Percentiles rank a stretch among this genome's conserved stretches.
Conservation (phyloP, 2,797 vertebrate genomes). For the Nannoperca obscura region DNA sequence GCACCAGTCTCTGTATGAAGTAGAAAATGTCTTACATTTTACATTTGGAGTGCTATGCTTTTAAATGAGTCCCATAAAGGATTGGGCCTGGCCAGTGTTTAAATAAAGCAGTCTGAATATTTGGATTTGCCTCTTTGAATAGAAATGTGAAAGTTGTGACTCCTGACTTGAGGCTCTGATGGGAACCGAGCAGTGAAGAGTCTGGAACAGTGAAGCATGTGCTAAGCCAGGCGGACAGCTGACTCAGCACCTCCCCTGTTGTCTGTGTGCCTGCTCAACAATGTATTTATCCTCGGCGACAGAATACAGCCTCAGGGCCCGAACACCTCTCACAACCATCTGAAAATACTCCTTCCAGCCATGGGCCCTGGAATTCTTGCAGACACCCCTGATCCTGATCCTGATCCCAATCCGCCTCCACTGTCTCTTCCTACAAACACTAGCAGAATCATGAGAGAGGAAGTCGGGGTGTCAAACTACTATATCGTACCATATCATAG, state of each 20-base stretch:
- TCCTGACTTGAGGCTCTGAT: slow-evolving; percentile 49
- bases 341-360: slow-evolving; percentile 56
- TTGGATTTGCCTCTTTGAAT: background rate
- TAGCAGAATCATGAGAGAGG: slow-evolving; percentile 11
- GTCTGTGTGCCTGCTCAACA: slow-evolving; percentile 77
- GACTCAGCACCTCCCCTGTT: slow-evolving; percentile 79
- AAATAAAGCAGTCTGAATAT: background rate
- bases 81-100: background rate
- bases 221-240: slow-evolving; percentile 79
- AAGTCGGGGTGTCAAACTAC: background rate
- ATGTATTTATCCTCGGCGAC: slow-evolving; percentile 73
- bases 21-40: background rate
- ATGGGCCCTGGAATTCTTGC: slow-evolving; percentile 61
- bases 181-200: slow-evolving; percentile 53
- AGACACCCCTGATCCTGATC: slow-evolving; percentile 54
- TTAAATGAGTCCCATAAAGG: background rate
- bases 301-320: slow-evolving; percentile 67
- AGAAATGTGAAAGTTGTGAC: background rate
- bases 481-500: background rate
- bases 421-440: slow-evolving; percentile 27
- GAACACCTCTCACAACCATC: slow-evolving; percentile 50
- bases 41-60: background rate
- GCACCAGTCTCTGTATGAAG: background rate
- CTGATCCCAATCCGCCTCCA: slow-evolving; percentile 16
- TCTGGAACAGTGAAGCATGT: slow-evolving; percentile 67